Conservation (phyloP, 2,888 invertebrate genomes). For the Neoascia interrupta region DNA sequence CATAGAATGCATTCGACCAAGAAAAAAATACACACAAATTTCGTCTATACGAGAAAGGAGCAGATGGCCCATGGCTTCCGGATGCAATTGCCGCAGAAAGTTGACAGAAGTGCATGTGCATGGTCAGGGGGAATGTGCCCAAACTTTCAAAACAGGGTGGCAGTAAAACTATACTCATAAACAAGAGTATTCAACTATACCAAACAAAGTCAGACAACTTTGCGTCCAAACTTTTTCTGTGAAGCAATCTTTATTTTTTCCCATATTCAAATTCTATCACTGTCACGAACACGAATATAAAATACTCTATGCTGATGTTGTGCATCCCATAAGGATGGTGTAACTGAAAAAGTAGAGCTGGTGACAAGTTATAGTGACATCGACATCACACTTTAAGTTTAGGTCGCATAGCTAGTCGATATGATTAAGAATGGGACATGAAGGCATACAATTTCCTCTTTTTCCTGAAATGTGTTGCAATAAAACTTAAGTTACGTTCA, state of each 20-base stretch:
- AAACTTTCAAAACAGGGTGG: slow-evolving; percentile 28
- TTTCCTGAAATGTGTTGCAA: slow-evolving; percentile 8
- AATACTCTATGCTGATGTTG: slow-evolving; percentile 13
- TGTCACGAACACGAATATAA: neutral
- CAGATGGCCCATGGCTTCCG: slow-evolving; percentile 52
- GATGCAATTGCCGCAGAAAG: slow-evolving; percentile 66
- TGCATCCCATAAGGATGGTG: slow-evolving; percentile 18
- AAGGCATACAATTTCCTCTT: slow-evolving; percentile 5
- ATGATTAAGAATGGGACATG: neutral
- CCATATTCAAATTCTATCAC: slow-evolving; percentile 19
- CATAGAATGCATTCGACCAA: slow-evolving; percentile 22
- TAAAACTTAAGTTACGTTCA: slow-evolving; percentile 21
- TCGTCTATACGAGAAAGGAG: slow-evolving; percentile 16
- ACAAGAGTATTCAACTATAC: slow-evolving; percentile 67
- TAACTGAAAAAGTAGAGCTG: slow-evolving; percentile 1
- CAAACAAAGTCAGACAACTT: slow-evolving; percentile 48
- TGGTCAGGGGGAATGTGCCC: slow-evolving; percentile 28
- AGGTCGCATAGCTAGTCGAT: slow-evolving; percentile 1
- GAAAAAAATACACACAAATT: too few species aligned
- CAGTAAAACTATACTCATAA: slow-evolving; percentile 57
- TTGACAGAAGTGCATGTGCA: slow-evolving; percentile 66
- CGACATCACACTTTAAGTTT: slow-evolving; percentile 34
- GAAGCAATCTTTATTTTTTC: slow-evolving; percentile 18
- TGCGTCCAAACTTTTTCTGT: slow-evolving; percentile 42
- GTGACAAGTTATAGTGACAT: slow-evolving; percentile 39